These are phyloP conservation scores for Phalacrocorax carbo DNA, from an alignment of 2,113 vertebrate species.

Conservation along the genomic window DNA sequence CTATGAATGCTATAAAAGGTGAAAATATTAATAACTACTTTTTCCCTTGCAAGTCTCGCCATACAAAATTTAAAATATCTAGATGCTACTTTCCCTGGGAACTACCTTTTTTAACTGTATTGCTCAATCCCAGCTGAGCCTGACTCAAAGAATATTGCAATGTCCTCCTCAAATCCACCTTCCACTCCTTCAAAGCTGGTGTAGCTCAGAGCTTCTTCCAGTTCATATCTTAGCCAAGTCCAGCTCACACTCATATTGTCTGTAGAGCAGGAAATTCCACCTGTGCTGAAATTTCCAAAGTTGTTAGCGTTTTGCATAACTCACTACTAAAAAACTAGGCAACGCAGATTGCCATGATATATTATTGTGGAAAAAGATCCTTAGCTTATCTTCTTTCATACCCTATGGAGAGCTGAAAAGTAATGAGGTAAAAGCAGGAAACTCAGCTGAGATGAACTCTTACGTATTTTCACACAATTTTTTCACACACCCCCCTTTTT, in stretches of 20 bases:
- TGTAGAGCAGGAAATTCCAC: neutral
- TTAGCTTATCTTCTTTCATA: neutral
- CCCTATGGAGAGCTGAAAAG: neutral
- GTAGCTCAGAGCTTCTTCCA: neutral
- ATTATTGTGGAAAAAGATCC: neutral
- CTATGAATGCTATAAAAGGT: neutral
- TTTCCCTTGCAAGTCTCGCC: neutral
- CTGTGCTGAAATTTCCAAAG: neutral
- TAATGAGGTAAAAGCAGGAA: neutral
- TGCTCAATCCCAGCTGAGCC: neutral
- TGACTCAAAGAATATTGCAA: neutral
- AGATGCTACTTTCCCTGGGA: neutral
- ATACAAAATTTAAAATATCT: neutral
- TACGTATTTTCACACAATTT: neutral
- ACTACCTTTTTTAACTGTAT: neutral
- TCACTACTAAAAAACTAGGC: neutral
- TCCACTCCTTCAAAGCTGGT: neutral
- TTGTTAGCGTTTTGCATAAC: neutral
- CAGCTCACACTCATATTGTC: neutral
- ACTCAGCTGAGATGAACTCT: neutral
- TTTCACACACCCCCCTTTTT: neutral
- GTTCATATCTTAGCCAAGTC: neutral
- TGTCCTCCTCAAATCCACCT: neutral
- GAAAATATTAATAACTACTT: neutral
- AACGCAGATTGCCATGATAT: neutral